phyloP scores from a whole-genome alignment of 2,113 vertebrate species.

The Labeo catla region DNA sequence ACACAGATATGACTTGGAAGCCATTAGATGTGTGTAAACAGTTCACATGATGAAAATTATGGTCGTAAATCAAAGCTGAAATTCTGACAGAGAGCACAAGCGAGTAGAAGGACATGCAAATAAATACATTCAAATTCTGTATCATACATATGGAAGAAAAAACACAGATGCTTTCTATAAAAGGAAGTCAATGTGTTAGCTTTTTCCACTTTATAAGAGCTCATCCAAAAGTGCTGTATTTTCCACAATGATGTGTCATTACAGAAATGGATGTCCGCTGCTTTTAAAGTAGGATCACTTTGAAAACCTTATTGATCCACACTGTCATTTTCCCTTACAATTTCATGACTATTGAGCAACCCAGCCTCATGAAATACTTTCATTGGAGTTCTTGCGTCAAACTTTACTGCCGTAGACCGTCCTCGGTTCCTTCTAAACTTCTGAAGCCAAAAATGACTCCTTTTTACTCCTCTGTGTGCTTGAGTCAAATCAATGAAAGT shows the following conservation, averaged over 20 bases:
- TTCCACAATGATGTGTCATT: background rate
- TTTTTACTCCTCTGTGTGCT: background rate
- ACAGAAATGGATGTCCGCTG: conserved; percentile 1
- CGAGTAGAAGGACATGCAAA: background rate
- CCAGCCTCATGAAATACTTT: background rate
- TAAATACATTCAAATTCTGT: background rate
- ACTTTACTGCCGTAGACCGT: background rate
- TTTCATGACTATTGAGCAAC: background rate
- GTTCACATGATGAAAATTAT: conserved; percentile 8
- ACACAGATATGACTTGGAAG: conserved; percentile 29
- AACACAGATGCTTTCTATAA: background rate
- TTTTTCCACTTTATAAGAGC: background rate
- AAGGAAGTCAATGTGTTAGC: background rate
- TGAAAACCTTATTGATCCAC: background rate
- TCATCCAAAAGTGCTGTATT: background rate
- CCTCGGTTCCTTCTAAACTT: background rate
- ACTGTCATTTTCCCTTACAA: background rate
- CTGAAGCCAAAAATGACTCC: background rate
- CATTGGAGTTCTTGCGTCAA: background rate
- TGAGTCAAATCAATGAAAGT: background rate
- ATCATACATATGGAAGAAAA: background rate
- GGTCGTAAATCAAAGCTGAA: conserved; percentile 21
- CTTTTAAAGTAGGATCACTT: background rate
- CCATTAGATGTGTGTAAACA: conserved; percentile 44
- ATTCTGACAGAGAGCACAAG: background rate